Evolutionary conservation across 2,113 vertebrate species (phyloP).

Genomic region (Peromyscus leucopus): DNA sequence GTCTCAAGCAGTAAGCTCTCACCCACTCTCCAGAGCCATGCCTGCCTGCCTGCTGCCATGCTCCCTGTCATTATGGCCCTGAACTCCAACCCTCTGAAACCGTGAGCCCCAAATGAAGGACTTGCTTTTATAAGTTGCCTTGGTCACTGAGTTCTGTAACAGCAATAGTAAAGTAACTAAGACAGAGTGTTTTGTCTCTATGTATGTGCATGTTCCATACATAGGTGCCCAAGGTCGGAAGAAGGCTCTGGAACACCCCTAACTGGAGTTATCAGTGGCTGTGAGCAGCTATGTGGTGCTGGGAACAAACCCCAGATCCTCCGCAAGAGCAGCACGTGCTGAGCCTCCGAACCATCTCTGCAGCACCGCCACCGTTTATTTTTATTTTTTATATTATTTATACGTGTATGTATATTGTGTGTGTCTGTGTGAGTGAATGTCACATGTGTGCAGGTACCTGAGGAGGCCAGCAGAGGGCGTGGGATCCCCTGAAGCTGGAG

Average conservation of each 20-base stretch:
- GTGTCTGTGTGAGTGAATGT: not conserved
- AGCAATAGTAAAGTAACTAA: not conserved
- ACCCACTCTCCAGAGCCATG: not conserved
- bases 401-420: not conserved
- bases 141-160: not conserved
- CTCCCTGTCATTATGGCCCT: not conserved
- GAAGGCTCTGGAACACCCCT: not conserved
- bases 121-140: not conserved
- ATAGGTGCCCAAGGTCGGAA: not conserved
- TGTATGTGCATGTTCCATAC: not conserved
- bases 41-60: not conserved
- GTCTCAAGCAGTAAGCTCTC: not conserved
- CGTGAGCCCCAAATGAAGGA: not conserved
- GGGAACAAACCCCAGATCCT: not conserved
- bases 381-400: not conserved
- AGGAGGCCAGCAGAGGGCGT: not conserved
- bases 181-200: not conserved
- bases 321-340: not conserved
- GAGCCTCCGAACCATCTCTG: not conserved
- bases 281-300: not conserved
- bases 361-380: not conserved
- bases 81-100: not conserved
- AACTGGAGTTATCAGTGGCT: not conserved
- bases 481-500: not conserved
- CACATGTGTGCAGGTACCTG: not conserved